Evolutionary conservation across 2,113 vertebrate genomes (phyloP), one percentile per base, ranked within the genome.

Genomic region (Caranx ignobilis): DNA sequence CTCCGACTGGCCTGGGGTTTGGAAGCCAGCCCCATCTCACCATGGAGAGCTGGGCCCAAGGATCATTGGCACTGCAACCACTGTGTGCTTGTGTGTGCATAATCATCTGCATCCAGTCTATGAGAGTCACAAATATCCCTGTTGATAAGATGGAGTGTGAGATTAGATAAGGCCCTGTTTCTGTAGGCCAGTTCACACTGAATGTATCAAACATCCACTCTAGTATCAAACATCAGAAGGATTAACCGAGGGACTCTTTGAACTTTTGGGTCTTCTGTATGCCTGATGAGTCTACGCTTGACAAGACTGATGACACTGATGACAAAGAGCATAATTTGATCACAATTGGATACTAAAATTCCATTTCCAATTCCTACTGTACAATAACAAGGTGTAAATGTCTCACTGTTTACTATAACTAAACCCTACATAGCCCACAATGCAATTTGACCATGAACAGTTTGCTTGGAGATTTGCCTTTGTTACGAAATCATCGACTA

Each of bases 1-100:
- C 77, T 85, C 65, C 9, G 61, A 71, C 86, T 87, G 79, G 82
- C 75, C 71, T 86, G 75, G 52, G 85, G 72, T 89, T 82, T 92
- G 88, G 81, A 93, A 69, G 26, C 48, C 55, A 71, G 72, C 74
- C 91, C 62, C 45, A 64, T 81, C 60, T 86, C 74, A 70, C 54
- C 75, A 48, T 67, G 35, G 75, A 82, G 71, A 62, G 86, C 84
- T 90, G 80, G 68, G 71, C 56, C 65, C 4, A 2, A 52, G 18
- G 37, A 78, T 79, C 60, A 47, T 35, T 85, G 84, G 76, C 76
- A 45, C 31, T 60, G 8, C 12, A 61, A 54, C 63, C 6, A 2
- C 15, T 61, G 26, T 57, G 11, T 54, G 41, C 66, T 43, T 78
- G 66, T 82, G 55, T 82, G 35, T 68, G 57, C 80, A 15, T 52